Conservation (phyloP, 1,140 invertebrate genomes). For the Bursaphelenchus mucronatus region DNA sequence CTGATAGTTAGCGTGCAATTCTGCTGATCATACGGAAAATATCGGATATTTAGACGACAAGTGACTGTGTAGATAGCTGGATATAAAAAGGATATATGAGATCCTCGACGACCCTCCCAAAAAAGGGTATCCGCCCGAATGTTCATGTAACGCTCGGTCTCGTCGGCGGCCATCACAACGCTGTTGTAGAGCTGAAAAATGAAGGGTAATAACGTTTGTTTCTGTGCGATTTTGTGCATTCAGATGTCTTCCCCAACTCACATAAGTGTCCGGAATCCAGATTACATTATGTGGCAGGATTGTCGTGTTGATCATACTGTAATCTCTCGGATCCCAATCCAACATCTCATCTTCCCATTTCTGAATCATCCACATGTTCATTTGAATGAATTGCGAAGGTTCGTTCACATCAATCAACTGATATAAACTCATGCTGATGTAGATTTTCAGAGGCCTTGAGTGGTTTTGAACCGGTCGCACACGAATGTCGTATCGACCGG, state of each 20-base stretch:
- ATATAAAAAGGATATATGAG: constrained; percentile 55
- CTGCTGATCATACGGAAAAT: constrained; percentile 59
- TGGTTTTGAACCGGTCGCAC: constrained; percentile 56
- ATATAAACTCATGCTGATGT: constrained; percentile 58
- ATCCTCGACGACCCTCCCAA: constrained; percentile 51
- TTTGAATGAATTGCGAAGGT: constrained; percentile 56
- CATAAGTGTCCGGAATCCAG: constrained; percentile 58
- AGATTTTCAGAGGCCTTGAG: constrained; percentile 49
- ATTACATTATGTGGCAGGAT: constrained; percentile 54
- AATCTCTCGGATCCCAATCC: constrained; percentile 48
- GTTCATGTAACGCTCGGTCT: constrained; percentile 60
- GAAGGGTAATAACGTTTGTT: no score
- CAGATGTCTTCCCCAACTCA: neutral
- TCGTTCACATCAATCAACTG: constrained; percentile 59
- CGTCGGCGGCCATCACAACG: constrained; percentile 57
- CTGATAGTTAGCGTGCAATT: constrained; percentile 59
- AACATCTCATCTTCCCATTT: constrained; percentile 58
- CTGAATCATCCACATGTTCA: constrained; percentile 60
- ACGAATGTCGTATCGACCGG: constrained; percentile 52
- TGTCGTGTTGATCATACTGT: constrained; percentile 50
- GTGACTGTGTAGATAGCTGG: constrained; percentile 43
- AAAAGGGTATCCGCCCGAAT: constrained; percentile 47
- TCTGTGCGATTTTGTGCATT: no score
- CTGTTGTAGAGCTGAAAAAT: constrained; percentile 18
- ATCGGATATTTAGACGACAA: constrained; percentile 58